phyloP scores from a whole-genome alignment of 2,888 invertebrate species.

The Didymodactylos carnosus region DNA sequence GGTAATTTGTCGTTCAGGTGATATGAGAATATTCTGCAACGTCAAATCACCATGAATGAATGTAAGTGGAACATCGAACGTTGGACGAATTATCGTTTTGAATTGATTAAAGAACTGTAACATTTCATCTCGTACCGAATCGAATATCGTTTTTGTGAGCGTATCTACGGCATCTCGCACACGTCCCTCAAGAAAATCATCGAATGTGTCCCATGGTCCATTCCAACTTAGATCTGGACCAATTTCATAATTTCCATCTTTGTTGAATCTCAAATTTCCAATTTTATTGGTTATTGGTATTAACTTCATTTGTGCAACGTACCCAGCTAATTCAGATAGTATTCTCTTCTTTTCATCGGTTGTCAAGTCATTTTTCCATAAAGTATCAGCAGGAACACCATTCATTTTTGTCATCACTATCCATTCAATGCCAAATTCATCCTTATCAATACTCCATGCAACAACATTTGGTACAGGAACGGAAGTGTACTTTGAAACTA shows the following conservation, averaged over 20 bases:
- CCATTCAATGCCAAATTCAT: not conserved
- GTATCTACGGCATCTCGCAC: not conserved
- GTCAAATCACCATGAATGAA: not conserved
- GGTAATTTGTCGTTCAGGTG: not conserved
- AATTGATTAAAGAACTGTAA: not conserved
- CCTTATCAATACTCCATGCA: not conserved
- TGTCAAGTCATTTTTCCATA: not conserved
- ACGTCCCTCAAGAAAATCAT: not conserved
- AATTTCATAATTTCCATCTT: not conserved
- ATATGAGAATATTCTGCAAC: not conserved
- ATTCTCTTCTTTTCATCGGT: not conserved
- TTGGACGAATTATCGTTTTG: not conserved
- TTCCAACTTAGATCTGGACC: not conserved
- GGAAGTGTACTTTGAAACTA: not conserved
- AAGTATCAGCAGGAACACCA: not conserved
- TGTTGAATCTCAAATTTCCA: not conserved
- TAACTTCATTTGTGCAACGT: not conserved
- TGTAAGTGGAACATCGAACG: not conserved
- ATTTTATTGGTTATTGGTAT: not conserved
- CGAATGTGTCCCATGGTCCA: not conserved
- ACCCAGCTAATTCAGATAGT: not conserved
- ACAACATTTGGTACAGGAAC: not conserved
- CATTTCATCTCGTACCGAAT: not conserved
- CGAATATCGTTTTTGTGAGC: not conserved
- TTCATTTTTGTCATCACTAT: not conserved